A percentile compares a stretch with the other conserved stretches of the same genome.
These are phyloP conservation scores for Meganola albula DNA, from an alignment of 2,888 invertebrate species.

Conservation along the genomic window DNA sequence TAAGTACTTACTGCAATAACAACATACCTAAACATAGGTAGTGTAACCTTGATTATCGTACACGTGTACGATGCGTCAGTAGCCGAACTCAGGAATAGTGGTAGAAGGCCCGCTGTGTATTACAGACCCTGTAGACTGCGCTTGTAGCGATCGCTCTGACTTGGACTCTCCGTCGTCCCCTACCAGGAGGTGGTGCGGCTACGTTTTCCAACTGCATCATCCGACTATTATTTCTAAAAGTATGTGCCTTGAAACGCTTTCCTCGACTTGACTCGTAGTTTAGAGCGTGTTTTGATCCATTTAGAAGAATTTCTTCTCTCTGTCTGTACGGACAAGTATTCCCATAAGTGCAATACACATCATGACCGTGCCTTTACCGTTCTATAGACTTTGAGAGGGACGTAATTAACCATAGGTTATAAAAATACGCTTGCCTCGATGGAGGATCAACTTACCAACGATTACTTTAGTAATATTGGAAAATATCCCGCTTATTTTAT, in stretches of 20 bases:
- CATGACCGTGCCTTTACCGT: constrained; percentile 77
- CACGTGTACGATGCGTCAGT: constrained; percentile 22
- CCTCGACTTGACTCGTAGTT: constrained; percentile 71
- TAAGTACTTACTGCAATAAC: too few relatives aligned
- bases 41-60: constrained; percentile 23
- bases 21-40: constrained; percentile 32
- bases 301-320: constrained; percentile 71
- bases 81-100: constrained; percentile 37
- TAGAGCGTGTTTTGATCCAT: constrained; percentile 74
- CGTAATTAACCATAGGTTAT: constrained; percentile 76
- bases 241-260: constrained; percentile 78
- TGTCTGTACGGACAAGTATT: constrained; percentile 68
- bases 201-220: constrained; percentile 51
- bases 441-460: constrained; percentile 50
- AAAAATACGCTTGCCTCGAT: constrained; percentile 59
- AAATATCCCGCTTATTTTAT: constrained; percentile 51
- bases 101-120: constrained; percentile 28
- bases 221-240: constrained; percentile 73
- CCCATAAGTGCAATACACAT: constrained; percentile 76
- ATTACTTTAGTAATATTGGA: constrained; percentile 64
- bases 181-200: constrained; percentile 48
- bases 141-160: constrained; percentile 66
- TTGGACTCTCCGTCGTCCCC: constrained; percentile 50
- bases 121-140: constrained; percentile 49
- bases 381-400: constrained; percentile 77